A percentile compares a stretch with the other conserved stretches of the same genome.
These are phyloP conservation scores for Pygocentrus nattereri DNA, from an alignment of 2,797 vertebrate genomes.

Conservation along the genomic window DNA sequence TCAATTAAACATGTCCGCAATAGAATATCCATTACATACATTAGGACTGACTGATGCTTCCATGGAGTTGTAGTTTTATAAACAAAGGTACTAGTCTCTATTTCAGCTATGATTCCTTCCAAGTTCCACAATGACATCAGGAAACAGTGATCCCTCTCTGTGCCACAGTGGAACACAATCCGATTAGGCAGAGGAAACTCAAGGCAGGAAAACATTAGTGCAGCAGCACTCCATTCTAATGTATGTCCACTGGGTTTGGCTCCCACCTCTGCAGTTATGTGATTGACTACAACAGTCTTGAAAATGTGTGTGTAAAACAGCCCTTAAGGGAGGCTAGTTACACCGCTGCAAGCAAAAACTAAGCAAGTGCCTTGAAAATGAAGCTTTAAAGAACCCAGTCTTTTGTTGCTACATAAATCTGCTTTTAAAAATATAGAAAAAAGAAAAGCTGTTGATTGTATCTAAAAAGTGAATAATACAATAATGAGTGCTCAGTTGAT, in stretches of 20 bases:
- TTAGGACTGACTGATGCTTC: background rate
- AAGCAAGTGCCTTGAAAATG: background rate
- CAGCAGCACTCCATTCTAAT: background rate
- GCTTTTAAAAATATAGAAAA: constrained; percentile 1
- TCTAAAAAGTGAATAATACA: background rate
- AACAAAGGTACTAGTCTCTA: constrained; percentile 7
- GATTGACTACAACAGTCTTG: background rate
- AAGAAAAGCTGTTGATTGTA: background rate
- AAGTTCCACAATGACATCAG: constrained; percentile 19
- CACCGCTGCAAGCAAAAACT: background rate
- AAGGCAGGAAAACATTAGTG: constrained; percentile 4
- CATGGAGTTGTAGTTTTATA: background rate
- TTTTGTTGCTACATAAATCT: constrained; percentile 32
- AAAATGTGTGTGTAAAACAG: background rate
- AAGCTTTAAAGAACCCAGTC: background rate
- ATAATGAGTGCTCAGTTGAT: background rate
- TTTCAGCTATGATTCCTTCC: background rate
- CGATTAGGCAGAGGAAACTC: constrained; percentile 11
- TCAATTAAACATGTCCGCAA: background rate
- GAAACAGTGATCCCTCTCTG: background rate
- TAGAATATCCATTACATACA: background rate
- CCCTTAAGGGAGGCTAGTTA: background rate
- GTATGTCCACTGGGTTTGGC: background rate
- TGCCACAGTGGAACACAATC: constrained; percentile 22
- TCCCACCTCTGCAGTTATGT: constrained; percentile 14